Evolutionary conservation across 2,113 vertebrate species (phyloP), one percentile per base, ranked within the genome.

Genomic region (Melanostigma gelatinosum): DNA sequence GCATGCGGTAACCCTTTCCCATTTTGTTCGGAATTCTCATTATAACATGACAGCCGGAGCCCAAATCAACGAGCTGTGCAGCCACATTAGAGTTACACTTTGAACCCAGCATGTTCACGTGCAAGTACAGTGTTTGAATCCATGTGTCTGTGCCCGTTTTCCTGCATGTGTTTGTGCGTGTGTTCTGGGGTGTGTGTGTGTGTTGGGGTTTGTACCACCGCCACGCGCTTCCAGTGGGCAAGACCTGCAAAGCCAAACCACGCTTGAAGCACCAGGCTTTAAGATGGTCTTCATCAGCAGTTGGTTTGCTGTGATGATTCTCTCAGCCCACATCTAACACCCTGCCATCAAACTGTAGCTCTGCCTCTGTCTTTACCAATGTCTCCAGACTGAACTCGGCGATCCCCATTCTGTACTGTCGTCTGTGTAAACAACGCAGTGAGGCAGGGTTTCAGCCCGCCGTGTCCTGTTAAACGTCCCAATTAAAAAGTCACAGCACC

Each of bases 11-110:
- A 82, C 46, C 32, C 82, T 7, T 87, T 77, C 40, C 84, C 71
- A 62, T 84, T 89, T 77, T 72, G 27, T 66, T 89, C 80, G 72
- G 70, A 85, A 71, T 77, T 34, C 63, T 68, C 67, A 52, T 72
- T 73, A 81, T 55, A 85, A 73, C 79, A 75, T 77, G 75, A 80
- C 52, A 64, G 70, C 63, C n/a, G 15, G 6, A 75, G 60, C 68
- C 68, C 55, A 76, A 85, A 88, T 87, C 73, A 87, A 68, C 57
- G 75, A 78, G 69, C 52, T 68, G 79, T 57, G 38, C 8, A 76
- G 75, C 72, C 81, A 83, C 79, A 77, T 80, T 82, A 80, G 42
- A 83, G 72, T 71, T 71, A 68, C 76, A 62, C 55, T 90, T 78
- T 85, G 81, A 86, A 87, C 81, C 68, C 72, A 77, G 68, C 77